These are phyloP conservation scores for Trypoxylon attenuatum DNA, from an alignment of 2,888 invertebrate species.

Conservation along the genomic window DNA sequence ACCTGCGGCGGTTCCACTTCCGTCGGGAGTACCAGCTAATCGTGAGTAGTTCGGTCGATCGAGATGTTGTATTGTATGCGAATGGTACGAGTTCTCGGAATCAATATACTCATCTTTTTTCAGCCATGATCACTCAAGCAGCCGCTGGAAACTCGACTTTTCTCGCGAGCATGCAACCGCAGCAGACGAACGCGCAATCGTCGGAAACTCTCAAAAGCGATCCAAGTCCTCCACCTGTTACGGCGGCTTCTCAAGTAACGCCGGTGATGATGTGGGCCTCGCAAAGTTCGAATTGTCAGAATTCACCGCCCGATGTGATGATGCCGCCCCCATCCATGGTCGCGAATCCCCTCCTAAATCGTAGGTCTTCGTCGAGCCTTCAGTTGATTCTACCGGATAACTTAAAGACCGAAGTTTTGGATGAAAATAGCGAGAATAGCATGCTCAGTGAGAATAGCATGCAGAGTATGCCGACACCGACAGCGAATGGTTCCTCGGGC, in stretches of 20 bases:
- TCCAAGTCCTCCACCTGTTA: slow-evolving; percentile 64
- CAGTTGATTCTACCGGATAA: slow-evolving; percentile 78
- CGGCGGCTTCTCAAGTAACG: slow-evolving; percentile 58
- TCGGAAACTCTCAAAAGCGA: slow-evolving; percentile 67
- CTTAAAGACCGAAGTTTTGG: slow-evolving; percentile 78
- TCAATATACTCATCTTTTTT: too few species aligned
- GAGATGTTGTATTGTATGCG: not conserved
- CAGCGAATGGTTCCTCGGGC: slow-evolving; percentile 53
- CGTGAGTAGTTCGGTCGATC: slow-evolving; percentile 47
- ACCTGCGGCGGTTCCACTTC: slow-evolving; percentile 53
- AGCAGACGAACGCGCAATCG: slow-evolving; percentile 38
- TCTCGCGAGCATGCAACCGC: slow-evolving; percentile 50
- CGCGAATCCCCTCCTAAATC: slow-evolving; percentile 75
- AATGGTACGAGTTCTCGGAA: too few species aligned
- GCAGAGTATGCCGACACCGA: slow-evolving; percentile 66
- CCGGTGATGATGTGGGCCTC: slow-evolving; percentile 70
- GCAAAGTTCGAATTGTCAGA: slow-evolving; percentile 55
- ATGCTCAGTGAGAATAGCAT: slow-evolving; percentile 74
- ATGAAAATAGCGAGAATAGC: slow-evolving; percentile 84
- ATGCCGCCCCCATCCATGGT: slow-evolving; percentile 81
- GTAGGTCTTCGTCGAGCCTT: slow-evolving; percentile 78
- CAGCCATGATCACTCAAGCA: slow-evolving; percentile 62
- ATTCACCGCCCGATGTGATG: slow-evolving; percentile 79
- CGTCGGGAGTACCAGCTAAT: slow-evolving; percentile 55
- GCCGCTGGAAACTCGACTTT: slow-evolving; percentile 53